These are phyloP conservation scores for Mycalesis mineus DNA, from an alignment of 2,888 invertebrate genomes.

Conservation along the genomic window DNA sequence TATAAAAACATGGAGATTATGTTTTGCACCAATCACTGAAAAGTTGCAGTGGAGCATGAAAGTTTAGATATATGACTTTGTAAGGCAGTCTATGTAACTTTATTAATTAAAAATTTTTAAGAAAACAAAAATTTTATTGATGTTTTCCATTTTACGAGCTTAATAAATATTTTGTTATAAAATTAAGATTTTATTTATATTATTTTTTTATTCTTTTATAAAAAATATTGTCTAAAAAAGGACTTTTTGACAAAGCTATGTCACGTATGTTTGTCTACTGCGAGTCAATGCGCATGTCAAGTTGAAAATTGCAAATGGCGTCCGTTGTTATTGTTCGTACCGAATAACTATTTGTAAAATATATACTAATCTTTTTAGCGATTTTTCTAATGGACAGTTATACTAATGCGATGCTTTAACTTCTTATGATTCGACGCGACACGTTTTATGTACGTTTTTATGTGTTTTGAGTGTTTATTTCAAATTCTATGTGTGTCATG, in stretches of 20 bases:
- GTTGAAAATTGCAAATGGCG: constrained; percentile 98
- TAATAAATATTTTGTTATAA: background rate
- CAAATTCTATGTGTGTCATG: constrained; percentile 84
- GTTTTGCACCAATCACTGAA: constrained; percentile 54
- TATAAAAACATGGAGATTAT: constrained; percentile 62
- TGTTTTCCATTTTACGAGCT: background rate
- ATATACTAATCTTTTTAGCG: constrained; percentile 82
- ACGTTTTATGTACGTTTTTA: constrained; percentile 74
- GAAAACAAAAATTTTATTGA: background rate
- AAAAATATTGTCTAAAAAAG: background rate
- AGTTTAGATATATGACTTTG: constrained; percentile 47
- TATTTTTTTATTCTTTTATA: background rate
- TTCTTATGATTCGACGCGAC: constrained; percentile 70
- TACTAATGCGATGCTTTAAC: constrained; percentile 74
- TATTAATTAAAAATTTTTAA: background rate
- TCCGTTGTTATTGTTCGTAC: constrained; percentile 99
- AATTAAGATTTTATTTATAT: background rate
- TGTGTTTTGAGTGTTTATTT: constrained; percentile 77
- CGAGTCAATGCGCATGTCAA: constrained; percentile 84
- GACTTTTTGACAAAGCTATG: constrained; percentile 52
- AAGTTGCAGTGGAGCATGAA: constrained; percentile 66
- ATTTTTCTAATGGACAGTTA: constrained; percentile 78
- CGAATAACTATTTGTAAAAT: constrained; percentile 85
- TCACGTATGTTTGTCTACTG: constrained; percentile 67
- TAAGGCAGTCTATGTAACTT: constrained; percentile 34